Percentiles rank a stretch among this genome's conserved stretches.
Conservation (phyloP, 2,113 vertebrate species). For the Calonectris borealis region DNA sequence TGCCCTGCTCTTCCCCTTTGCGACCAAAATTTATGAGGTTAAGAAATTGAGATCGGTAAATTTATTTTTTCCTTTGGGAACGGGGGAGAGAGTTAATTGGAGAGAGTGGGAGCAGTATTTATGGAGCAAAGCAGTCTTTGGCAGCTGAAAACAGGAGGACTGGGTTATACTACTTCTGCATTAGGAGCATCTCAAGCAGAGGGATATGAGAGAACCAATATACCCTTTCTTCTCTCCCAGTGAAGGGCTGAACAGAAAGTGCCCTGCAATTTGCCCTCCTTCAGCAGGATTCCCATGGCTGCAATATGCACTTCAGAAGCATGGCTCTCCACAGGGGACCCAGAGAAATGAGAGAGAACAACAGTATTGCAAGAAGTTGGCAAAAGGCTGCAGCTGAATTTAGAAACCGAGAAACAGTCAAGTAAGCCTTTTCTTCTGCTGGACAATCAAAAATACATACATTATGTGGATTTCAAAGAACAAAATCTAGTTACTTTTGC, state of each 20-base stretch:
- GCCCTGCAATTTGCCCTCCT: neutral
- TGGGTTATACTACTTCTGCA: neutral
- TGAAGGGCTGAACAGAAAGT: neutral
- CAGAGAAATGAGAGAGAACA: constrained; percentile 7
- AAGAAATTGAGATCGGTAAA: neutral
- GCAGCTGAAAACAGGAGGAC: neutral
- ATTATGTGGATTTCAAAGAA: constrained; percentile 16
- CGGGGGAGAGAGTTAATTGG: neutral
- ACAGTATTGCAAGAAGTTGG: neutral
- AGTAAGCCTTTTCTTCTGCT: constrained; percentile 27
- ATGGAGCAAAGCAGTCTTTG: neutral
- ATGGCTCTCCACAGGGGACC: neutral
- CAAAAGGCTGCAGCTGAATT: constrained; percentile 25
- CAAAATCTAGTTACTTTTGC: neutral
- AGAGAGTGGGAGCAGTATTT: neutral
- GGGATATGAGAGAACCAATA: neutral
- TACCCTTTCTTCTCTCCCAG: neutral
- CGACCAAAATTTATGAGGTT: neutral
- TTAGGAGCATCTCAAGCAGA: neutral
- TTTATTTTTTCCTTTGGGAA: neutral
- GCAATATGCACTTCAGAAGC: constrained; percentile 7
- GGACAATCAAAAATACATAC: neutral
- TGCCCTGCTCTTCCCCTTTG: neutral
- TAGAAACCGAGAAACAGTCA: neutral
- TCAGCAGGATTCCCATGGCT: neutral